Evolutionary conservation across 2,888 invertebrate genomes (phyloP), one percentile per base, ranked within the genome.

Genomic region (Zaprionus obscuricornis): DNA sequence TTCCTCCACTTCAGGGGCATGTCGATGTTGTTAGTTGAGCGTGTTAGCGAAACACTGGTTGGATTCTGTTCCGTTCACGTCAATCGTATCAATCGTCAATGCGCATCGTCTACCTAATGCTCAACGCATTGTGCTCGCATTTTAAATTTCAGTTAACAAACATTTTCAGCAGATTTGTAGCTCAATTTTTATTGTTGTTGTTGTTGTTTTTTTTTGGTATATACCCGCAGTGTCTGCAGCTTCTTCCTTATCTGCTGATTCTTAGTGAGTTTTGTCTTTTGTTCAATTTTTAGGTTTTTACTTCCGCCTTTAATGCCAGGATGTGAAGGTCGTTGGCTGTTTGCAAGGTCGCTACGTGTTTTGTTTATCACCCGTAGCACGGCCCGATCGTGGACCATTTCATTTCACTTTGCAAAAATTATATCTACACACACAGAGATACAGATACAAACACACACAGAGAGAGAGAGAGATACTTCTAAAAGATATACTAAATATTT

Each of bases 271-370:
- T n/a, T n/a, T n/a, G n/a, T n/a, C n/a, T n/a, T n/a, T n/a, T n/a
- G n/a, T n/a, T n/a, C n/a, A n/a, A n/a, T n/a, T n/a, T n/a, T n/a
- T n/a, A n/a, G n/a, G n/a, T n/a, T n/a, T n/a, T n/a, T n/a, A n/a
- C n/a, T n/a, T n/a, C n/a, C n/a, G n/a, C n/a, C n/a, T 45, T 45
- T 18, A 31, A 45, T 20, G 11, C 6, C 70, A 74, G 73, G 73
- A 73, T 66, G 63, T 56, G 85, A 85, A 81, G 79, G 79, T 83
- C 83, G 67, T 63, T 72, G 64, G 54, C 64, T 46, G 31, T 27
- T n/a, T 33, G 66, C 79, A 78, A 85, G 75, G 81, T 83, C 70
- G 66, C 31, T 27, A n/a, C 31, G 29, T 22, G 49, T 49, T 64
- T 52, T 62, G 72, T 58, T 74, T 66, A 76, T 76, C 74, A 64